Base-by-base conservation (phyloP, 2,888 invertebrate species). In the Ophion ventricosus region DNA sequence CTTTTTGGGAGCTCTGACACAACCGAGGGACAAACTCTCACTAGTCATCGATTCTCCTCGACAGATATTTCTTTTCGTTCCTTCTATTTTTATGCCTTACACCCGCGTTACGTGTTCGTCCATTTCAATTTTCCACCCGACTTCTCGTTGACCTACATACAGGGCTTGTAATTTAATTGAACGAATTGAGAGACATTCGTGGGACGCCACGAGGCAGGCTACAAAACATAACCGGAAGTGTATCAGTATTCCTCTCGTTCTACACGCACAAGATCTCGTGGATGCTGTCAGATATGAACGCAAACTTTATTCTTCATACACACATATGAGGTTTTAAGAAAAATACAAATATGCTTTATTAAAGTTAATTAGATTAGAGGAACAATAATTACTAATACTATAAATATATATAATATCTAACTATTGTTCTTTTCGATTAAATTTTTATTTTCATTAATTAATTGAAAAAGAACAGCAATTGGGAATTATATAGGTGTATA, bases 141-240 rank as follows among this genome's bases (percentile, higher is more conserved):
- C 49, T 70, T 70, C 61, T 49, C 69, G 78, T 49, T 78, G 78
- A 70, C 78, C 78, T 59, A 78, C 17, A 54, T 63, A 54, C 70
- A 23, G 7, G 8, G 26, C 35, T 11, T 10, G 49, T 54, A 8
- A 70, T 70, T 70, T 70, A 61, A 78, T 70, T 70, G 57, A 78
- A 57, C 35, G 67, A 78, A 40, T 20, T 43, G 70, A 61, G 29
- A 54, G 54, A 64, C n/a, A 20, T 26, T 26, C 54, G 49, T 29
- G 29, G 69, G 78, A 29, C 54, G 78, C 67, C 11, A 43, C 17
- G 77, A 43, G 40, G 59, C 14, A n/a, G 26, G 26, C 67, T 57
- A 59, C 7, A 26, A 40, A 40, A 69, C 57, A 7, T 2, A n/a
- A 25, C 20, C 35, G n/a, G 25, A 43, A 49, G 35, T 63, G 61